A percentile compares a stretch with the other conserved stretches of the same genome.
Conservation (phyloP, 2,888 invertebrate genomes). For the Lasioglossum lativentre region DNA sequence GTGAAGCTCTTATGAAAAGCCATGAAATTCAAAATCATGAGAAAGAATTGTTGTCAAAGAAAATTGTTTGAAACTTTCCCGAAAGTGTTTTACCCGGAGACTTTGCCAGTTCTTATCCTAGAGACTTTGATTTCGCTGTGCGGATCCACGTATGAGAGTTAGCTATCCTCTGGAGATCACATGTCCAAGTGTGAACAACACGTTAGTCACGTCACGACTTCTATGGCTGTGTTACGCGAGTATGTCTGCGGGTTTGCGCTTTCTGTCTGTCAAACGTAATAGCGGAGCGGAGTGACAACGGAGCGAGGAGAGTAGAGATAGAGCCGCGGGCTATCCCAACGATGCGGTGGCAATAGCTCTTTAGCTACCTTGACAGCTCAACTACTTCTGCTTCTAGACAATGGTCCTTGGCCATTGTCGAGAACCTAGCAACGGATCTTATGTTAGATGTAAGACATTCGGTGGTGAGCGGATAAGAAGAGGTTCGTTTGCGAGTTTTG, state of each 20-base stretch:
- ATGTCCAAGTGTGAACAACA: neutral
- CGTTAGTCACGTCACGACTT: neutral
- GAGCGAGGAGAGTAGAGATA: neutral
- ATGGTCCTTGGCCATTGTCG: conserved; percentile 12
- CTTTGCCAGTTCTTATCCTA: neutral
- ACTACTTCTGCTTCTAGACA: conserved; percentile 11
- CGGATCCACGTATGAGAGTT: neutral
- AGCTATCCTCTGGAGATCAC: neutral
- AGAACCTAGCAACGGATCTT: neutral
- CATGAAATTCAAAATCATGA: too few species aligned
- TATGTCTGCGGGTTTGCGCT: neutral
- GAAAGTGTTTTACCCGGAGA: neutral
- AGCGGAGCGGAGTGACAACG: neutral
- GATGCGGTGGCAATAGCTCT: conserved; percentile 10
- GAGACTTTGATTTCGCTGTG: neutral
- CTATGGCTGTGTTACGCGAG: neutral
- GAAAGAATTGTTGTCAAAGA: too few species aligned
- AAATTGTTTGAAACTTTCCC: neutral
- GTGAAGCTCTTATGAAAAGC: too few species aligned
- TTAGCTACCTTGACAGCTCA: conserved; percentile 11
- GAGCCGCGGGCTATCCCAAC: conserved; percentile 8
- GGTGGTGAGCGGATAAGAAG: neutral
- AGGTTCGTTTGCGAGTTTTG: conserved; percentile 1
- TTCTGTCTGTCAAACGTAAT: conserved; percentile 1
- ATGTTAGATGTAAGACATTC: neutral